Base-by-base conservation (phyloP, 2,888 invertebrate genomes). In the Archips crataeganus region DNA sequence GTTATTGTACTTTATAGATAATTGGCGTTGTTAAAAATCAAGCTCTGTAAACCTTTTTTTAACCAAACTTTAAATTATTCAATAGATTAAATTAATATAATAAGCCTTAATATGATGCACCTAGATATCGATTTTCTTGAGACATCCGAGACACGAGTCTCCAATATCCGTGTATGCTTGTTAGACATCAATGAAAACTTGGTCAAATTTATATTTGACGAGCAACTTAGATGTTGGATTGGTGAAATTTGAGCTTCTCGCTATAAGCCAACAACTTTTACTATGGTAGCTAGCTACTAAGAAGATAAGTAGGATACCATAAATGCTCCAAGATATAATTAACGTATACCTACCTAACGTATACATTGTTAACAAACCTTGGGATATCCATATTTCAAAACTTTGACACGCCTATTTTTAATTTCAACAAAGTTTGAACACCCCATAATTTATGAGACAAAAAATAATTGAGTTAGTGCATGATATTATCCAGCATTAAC, bases 141-240 rank as follows among this genome's bases (percentile, higher is more conserved):
- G 32, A 11, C 5, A 57, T 32, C 57, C 32, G 32, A 62, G 9
- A 13, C 11, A 47, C 63, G 32, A 13, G 36, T 47, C 32, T 63
- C 47, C 47, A 47, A 63, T 63, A 63, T 23, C 42, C 42, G 11
- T 23, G 60, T n/a, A 60, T 34, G 63, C 63, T 47, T 34, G 63
- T 63, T 47, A 13, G 13, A 63, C 45, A 47, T 47, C 63, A 47
- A 63, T 47, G 45, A 11, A 57, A 32, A 57, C 57, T 57, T 57
- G 32, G 57, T 32, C 11, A 32, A 57, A 57, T 32, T 57, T 32
- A 57, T 54, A n/a, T 57, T 57, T 57, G 32, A 57, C 57, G 4
- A 57, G 32, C 54, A 54, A 54, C 4, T 39, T 57, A 32, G 57
- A 11, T 57, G 57, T 2, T 9, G 23, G 23, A 23, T 54, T 23